These are phyloP conservation scores for Petrocephalus sullivani DNA, from an alignment of 2,797 vertebrate genomes.

Conservation along the genomic window DNA sequence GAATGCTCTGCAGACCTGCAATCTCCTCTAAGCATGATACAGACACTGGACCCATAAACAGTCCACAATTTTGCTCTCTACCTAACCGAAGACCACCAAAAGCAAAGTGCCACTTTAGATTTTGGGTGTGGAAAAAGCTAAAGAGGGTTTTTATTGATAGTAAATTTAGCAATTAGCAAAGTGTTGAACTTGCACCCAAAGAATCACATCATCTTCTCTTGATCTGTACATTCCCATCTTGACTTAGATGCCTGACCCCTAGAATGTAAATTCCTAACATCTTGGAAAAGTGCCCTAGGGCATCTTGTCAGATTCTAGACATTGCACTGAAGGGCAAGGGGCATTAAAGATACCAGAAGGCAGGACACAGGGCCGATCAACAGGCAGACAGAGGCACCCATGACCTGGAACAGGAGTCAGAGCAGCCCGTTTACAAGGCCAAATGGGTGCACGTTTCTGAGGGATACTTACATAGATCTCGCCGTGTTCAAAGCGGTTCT, in stretches of 20 bases:
- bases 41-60: neutral
- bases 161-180: neutral
- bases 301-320: neutral
- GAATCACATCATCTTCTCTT: neutral
- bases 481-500: constrained; percentile 86
- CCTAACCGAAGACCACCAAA: neutral
- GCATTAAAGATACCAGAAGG: neutral
- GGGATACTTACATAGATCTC: constrained; percentile 91
- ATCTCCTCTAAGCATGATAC: neutral
- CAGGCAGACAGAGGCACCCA: neutral
- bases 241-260: constrained; percentile 12
- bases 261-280: constrained; percentile 6
- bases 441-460: neutral
- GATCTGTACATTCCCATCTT: neutral
- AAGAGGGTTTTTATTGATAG: neutral
- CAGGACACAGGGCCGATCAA: neutral
- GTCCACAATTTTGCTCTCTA: neutral
- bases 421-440: neutral
- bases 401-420: neutral
- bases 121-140: neutral
- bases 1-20: neutral
- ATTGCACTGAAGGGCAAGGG: neutral
- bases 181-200: neutral
- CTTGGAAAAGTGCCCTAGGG: neutral
- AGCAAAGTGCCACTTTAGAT: neutral